Percentiles rank a stretch among this genome's conserved stretches.
phyloP scores from a whole-genome alignment of 2,113 vertebrate species.

The Ciconia stormi region DNA sequence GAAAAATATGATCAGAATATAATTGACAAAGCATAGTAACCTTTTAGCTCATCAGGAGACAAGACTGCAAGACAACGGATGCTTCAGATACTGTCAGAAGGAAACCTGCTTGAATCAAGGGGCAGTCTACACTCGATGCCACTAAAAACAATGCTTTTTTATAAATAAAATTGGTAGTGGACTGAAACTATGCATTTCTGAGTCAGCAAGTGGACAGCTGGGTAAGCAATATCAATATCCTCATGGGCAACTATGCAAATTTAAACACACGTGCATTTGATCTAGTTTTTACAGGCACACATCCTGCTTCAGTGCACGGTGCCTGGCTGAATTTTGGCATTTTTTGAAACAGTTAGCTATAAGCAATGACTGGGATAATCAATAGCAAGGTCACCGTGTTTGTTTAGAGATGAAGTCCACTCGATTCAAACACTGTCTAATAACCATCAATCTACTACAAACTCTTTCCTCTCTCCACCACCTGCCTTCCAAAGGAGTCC shows the following conservation, averaged over 20 bases:
- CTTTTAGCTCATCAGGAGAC: not conserved
- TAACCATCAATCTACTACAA: not conserved
- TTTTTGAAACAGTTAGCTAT: not conserved
- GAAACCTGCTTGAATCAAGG: not conserved
- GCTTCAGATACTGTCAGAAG: not conserved
- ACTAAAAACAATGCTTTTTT: not conserved
- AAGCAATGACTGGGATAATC: not conserved
- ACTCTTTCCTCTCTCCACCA: not conserved
- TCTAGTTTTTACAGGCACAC: not conserved
- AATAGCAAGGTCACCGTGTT: not conserved
- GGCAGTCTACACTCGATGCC: not conserved
- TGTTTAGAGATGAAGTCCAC: not conserved
- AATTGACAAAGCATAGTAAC: not conserved
- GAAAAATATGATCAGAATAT: not conserved
- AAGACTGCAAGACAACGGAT: rapidly evolving
- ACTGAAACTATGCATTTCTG: not conserved
- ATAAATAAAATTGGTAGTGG: not conserved
- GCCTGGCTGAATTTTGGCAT: not conserved
- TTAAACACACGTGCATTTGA: not conserved
- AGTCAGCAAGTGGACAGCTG: not conserved
- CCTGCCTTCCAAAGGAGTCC: not conserved
- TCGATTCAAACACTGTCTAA: not conserved
- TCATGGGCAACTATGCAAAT: not conserved
- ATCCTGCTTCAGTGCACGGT: not conserved
- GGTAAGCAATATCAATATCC: not conserved